Percentiles rank a stretch among this genome's conserved stretches.
phyloP scores from a whole-genome alignment of 2,888 invertebrate species.

The Poecilobothrus nobilitatus region DNA sequence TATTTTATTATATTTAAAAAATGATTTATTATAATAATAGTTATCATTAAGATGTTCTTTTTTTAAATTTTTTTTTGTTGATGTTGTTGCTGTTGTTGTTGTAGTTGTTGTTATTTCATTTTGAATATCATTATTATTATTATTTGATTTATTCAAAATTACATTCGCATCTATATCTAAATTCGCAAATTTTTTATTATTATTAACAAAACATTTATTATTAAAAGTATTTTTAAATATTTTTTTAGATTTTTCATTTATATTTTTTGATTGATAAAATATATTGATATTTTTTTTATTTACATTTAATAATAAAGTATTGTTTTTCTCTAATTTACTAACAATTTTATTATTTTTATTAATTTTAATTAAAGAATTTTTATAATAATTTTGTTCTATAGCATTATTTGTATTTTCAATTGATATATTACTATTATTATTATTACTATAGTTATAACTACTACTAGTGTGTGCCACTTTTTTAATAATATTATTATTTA shows the following conservation, averaged over 20 bases:
- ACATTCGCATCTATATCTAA: not conserved
- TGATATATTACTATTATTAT: not conserved
- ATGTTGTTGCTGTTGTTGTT: not conserved
- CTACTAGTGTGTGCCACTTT: not conserved
- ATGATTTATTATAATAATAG: not conserved
- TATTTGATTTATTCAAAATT: not conserved
- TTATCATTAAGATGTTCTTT: not conserved
- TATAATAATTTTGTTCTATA: not conserved
- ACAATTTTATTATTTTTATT: not conserved
- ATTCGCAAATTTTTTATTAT: not conserved
- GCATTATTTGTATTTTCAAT: not conserved
- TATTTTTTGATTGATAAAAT: not conserved
- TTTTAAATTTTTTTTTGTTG: not conserved
- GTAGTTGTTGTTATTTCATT: no score
- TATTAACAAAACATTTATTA: not conserved
- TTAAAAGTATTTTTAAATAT: not conserved
- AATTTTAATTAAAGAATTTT: not conserved
- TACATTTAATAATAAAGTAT: slow-evolving; percentile 1
- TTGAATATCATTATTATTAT: not conserved
- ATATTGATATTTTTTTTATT: not conserved
- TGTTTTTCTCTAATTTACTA: not conserved
- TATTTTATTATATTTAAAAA: not conserved
- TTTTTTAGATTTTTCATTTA: not conserved
- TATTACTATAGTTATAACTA: not conserved
- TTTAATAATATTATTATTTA: not conserved